Conservation (phyloP, 2,113 vertebrate species). For the Peromyscus maniculatus region DNA sequence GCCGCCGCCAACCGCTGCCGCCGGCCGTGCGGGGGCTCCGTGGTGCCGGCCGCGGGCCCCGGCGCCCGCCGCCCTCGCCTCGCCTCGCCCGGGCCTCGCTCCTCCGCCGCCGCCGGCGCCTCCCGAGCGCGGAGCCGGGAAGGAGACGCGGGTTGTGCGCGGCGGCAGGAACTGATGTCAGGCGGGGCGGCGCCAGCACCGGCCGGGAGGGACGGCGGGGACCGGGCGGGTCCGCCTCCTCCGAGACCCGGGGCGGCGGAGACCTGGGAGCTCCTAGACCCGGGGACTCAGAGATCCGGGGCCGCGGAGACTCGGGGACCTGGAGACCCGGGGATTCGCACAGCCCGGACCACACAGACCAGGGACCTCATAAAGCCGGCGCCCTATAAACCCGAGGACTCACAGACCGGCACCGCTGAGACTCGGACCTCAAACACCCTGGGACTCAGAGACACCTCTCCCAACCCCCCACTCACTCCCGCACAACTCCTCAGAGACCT, state of each 20-base stretch:
- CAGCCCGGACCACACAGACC: background rate
- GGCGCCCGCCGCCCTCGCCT: slow-evolving; percentile 74
- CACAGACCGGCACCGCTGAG: background rate
- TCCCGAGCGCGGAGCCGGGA: slow-evolving; percentile 60
- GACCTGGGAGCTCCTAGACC: background rate
- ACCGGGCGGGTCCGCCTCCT: background rate
- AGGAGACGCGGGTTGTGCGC: slow-evolving; percentile 61
- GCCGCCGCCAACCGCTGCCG: slow-evolving; percentile 77
- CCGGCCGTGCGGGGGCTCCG: slow-evolving; percentile 81
- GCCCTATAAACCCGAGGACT: background rate
- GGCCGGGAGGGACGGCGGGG: background rate
- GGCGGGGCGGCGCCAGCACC: slow-evolving; percentile 67
- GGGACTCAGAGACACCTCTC: background rate
- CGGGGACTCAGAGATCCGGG: background rate
- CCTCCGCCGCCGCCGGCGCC: slow-evolving; percentile 52
- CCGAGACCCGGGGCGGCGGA: background rate
- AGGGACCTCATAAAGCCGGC: background rate
- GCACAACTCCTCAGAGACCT: background rate
- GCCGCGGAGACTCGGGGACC: background rate
- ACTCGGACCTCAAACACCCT: background rate
- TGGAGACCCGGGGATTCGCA: too few relatives aligned
- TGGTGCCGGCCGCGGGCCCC: slow-evolving; percentile 76
- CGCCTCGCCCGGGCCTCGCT: slow-evolving; percentile 57
- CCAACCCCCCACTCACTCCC: background rate
- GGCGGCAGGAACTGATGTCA: slow-evolving; percentile 82